Base-by-base conservation (phyloP, 2,888 invertebrate genomes). In the Ernsta delagoae region DNA sequence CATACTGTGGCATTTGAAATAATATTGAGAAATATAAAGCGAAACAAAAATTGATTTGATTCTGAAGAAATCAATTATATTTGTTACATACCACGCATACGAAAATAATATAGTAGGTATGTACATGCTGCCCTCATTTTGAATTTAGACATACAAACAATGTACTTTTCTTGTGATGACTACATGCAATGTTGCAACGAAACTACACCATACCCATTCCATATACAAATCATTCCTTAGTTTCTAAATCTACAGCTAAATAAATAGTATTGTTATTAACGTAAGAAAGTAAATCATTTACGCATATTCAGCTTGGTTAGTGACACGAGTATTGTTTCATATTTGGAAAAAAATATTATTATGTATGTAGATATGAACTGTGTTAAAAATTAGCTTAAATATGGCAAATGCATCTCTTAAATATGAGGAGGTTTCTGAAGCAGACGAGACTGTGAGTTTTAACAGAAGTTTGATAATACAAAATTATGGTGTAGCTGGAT, bases 261-360 rank as follows among this genome's bases (percentile, higher is more conserved):
- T 75, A 75, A 75, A 71, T 72, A 72, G 41, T 65, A 59, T 63
- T 65, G 39, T 64, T 71, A 57, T 34, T 56, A 36, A 62, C 71
- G 61, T 57, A 69, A 61, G 48, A 31, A 68, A 61, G 65, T 67
- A 64, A 66, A 68, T 69, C 59, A 50, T 60, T 67, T 56, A 69
- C 45, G 45, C 61, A 63, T 64, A 54, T 43, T 39, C n/a, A 39
- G 36, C 11, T 53, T 66, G 59, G 59, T 71, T 56, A 67, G 45
- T 61, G 67, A 60, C 57, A 68, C 66, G 73, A 73, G 73, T 73
- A 72, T 74, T 66, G 53, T 59, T 59, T 72, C 48, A 43, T 65
- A 50, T 59, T 34, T 48, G 4, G 50, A 24, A 24, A 24, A 24
- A 1, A 24, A 1, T 24, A 24, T 24, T 24, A 24, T 24, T 24